A percentile compares a stretch with the other conserved stretches of the same genome.
phyloP scores from a whole-genome alignment of 2,797 vertebrate species.

The Aulostomus chinensis region DNA sequence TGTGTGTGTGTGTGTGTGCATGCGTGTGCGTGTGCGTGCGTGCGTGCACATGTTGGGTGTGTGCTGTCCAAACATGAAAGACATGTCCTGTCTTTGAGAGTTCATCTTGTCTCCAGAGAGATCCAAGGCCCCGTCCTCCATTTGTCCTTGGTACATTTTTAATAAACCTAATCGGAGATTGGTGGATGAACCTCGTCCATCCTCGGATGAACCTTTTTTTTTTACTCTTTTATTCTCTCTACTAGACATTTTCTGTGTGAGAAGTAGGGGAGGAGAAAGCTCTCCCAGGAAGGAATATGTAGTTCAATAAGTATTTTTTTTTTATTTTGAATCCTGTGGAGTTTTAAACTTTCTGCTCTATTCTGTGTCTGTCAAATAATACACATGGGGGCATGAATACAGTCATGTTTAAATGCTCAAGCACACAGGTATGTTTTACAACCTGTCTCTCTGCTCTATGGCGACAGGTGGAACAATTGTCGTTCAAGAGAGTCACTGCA shows the following conservation, averaged over 20 bases:
- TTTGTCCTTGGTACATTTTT: conserved; percentile 78
- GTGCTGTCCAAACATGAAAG: conserved; percentile 61
- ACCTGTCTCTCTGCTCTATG: no score
- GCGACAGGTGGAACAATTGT: no score
- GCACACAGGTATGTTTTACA: no score
- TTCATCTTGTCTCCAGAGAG: conserved; percentile 55
- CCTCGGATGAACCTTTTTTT: conserved; percentile 67
- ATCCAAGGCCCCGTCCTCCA: conserved; percentile 53
- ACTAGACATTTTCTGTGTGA: conserved; percentile 23
- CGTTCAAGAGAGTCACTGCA: no score
- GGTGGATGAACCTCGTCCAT: conserved; percentile 63
- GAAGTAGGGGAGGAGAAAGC: not conserved
- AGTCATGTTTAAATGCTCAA: no score
- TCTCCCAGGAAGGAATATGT: conserved; percentile 23
- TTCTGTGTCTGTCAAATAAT: no score
- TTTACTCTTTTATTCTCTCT: conserved; percentile 57
- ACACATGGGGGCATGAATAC: no score
- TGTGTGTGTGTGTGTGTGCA: conserved; percentile 7
- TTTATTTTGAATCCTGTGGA: no score
- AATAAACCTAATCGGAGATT: conserved; percentile 74
- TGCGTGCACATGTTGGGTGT: conserved; percentile 5
- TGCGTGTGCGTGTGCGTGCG: not conserved
- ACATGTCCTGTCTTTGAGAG: conserved; percentile 54
- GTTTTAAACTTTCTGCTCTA: no score
- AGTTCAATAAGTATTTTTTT: conserved; percentile 30